A percentile compares a stretch with the other conserved stretches of the same genome.
phyloP scores from a whole-genome alignment of 2,113 vertebrate genomes.

The Myrmecobius fasciatus region DNA sequence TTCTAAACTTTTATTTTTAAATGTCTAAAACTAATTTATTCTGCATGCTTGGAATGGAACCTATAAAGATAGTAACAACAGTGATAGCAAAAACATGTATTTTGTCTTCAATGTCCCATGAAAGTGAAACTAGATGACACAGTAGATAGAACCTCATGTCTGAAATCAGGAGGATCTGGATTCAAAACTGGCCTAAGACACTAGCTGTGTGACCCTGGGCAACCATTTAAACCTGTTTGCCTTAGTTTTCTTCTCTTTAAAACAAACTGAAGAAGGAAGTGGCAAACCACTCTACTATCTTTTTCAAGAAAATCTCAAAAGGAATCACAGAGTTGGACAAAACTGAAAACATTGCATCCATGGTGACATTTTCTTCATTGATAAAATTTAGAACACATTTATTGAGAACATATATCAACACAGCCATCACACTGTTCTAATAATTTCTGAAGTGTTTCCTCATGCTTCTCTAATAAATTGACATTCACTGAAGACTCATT shows the following conservation, averaged over 20 bases:
- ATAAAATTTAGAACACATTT: conserved; percentile 7
- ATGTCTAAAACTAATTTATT: neutral
- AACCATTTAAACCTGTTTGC: too few species aligned
- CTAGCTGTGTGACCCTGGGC: too few species aligned
- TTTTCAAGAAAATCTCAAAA: too few species aligned
- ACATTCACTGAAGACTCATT: neutral
- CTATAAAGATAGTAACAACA: neutral
- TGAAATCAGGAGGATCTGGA: too few species aligned
- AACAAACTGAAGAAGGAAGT: too few species aligned
- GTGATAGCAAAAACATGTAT: neutral
- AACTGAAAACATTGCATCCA: neutral
- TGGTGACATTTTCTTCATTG: neutral
- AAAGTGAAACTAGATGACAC: too few species aligned
- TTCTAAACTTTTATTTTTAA: neutral
- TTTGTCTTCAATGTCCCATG: too few species aligned
- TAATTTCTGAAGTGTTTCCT: neutral
- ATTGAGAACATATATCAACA: neutral
- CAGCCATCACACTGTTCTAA: neutral
- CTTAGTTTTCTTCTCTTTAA: too few species aligned
- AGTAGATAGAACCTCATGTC: too few species aligned
- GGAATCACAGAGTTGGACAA: too few species aligned
- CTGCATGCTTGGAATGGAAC: neutral
- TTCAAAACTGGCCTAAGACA: too few species aligned
- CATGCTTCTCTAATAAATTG: neutral
- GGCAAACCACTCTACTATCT: too few species aligned